Evolutionary conservation across 2,113 vertebrate genomes (phyloP), one percentile per base, ranked within the genome.

Genomic region (Myrmophylax atrothorax): DNA sequence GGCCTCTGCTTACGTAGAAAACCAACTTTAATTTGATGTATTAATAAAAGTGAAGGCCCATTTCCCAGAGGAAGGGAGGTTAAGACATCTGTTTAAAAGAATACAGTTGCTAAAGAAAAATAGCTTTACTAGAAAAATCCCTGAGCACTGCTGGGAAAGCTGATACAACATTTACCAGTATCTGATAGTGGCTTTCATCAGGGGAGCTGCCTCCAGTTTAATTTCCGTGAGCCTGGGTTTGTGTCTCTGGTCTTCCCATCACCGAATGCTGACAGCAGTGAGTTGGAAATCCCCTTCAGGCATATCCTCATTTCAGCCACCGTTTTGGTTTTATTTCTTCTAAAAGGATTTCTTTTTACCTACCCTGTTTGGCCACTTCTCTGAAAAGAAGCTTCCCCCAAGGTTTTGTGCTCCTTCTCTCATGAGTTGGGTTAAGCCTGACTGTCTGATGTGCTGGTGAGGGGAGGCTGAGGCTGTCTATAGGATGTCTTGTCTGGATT

Each of bases 51-150:
- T 1, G 66, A 89, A 90, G 95, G 93, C 94, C 86, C 28, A n/a
- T 91, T 86, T 97, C 89, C 88, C 91, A 92, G 92, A 87, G 91
- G 84, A 77, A 64, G 55, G 81, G 91, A 92, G 89, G 94, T 97
- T 84, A 74, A 73, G 95, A 95, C 91, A 37, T 92, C 93, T 96
- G 94, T 93, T 94, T 92, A 74, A 74, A 94, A 62, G 52, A 53
- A 85, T 15, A 49, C 62, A 77, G 83, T 90, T 81, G 88, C 89
- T 96, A 40, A 91, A 90, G 87, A 93, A 67, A 78, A 94, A 90
- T 86, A 69, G 64, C 58, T 94, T 63, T 90, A 75, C 80, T 74
- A 64, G 95, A 95, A 88, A 80, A 95, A 90, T 91, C 79, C 69
- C 90, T 76, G 89, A 88, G 62, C 68, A 37, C 49, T 95, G 84